Base-by-base conservation (phyloP, 1,140 invertebrate genomes). In the Drosophila elegans region DNA sequence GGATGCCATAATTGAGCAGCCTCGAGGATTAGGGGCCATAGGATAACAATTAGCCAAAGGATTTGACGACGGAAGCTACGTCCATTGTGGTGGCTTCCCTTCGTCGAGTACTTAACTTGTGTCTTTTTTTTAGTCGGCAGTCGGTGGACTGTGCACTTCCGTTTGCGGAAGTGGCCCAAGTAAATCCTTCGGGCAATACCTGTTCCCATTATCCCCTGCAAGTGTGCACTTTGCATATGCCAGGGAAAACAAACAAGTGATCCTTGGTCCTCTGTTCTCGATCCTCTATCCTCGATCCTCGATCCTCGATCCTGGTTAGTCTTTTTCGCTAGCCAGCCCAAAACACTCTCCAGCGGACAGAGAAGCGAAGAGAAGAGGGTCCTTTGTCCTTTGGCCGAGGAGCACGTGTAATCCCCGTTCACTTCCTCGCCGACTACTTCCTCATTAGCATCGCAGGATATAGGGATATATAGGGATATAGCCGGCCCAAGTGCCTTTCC, bases 1-100 rank as follows among this genome's bases (percentile, higher is more conserved):
- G 77, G 69, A 86, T 88, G 55, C 84, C 76, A 88, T 88, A 88
- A 88, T 88, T 88, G 84, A 88, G 79, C 79, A 83, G 83, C 72
- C 78, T 66, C 7, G 29, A 7, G 72, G 44, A 62, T 41, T 49
- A 49, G 59, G 51, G 27, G 51, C 64, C 72, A 76, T 82, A 62
- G 83, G 83, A 86, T 88, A 88, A 83, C 84, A 88, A 88, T 88
- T 88, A 88, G 75, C 79, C 34, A 88, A 88, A 88, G 83, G 83
- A 88, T 88, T 88, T 89, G 59, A 78, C 61, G 72, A 86, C 83
- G 84, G 83, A 88, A 86, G 79, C 82, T 88, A 63, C 32, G 13
- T 7, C 60, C 64, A 68, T 68, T 67, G 68, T 57, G 63, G 68
- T 57, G 63, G 67, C 38, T 51, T 68, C 52, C 25, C 16, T 44